Conservation (phyloP, 2,888 invertebrate genomes). For the Drosophila subquinaria region DNA sequence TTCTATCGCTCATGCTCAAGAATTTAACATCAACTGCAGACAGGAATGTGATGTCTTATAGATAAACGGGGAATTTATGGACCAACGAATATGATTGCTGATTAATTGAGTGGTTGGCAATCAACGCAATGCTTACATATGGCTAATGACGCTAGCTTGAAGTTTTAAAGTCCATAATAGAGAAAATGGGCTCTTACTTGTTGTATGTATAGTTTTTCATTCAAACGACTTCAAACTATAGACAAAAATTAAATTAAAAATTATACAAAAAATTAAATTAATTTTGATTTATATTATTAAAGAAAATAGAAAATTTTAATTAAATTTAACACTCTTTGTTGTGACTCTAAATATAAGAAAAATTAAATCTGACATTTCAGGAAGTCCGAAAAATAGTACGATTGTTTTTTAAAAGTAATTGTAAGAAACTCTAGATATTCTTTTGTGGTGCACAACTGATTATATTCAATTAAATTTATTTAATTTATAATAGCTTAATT, state of each 20-base stretch:
- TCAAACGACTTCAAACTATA: neutral
- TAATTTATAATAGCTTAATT: neutral
- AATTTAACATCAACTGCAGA: slow-evolving; percentile 3
- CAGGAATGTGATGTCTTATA: slow-evolving; percentile 9
- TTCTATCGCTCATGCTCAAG: slow-evolving; percentile 17
- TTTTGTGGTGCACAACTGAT: neutral
- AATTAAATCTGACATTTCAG: neutral
- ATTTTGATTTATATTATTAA: too few relatives aligned
- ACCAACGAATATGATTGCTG: neutral
- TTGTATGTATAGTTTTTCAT: neutral
- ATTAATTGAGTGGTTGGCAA: slow-evolving; percentile 12
- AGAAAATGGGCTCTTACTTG: neutral
- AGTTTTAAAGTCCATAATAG: neutral
- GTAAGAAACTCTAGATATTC: too few relatives aligned
- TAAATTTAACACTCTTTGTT: too few relatives aligned
- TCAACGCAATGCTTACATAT: neutral
- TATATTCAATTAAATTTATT: neutral
- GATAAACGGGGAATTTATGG: neutral
- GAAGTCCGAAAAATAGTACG: neutral
- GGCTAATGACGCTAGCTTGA: too few relatives aligned
- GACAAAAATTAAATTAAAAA: too few relatives aligned
- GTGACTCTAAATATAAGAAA: too few relatives aligned
- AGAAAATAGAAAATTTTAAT: too few relatives aligned
- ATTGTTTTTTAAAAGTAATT: neutral
- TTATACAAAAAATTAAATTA: too few relatives aligned